Base-by-base conservation (phyloP, 1,140 invertebrate species). In the Drosophila subpulchrella region DNA sequence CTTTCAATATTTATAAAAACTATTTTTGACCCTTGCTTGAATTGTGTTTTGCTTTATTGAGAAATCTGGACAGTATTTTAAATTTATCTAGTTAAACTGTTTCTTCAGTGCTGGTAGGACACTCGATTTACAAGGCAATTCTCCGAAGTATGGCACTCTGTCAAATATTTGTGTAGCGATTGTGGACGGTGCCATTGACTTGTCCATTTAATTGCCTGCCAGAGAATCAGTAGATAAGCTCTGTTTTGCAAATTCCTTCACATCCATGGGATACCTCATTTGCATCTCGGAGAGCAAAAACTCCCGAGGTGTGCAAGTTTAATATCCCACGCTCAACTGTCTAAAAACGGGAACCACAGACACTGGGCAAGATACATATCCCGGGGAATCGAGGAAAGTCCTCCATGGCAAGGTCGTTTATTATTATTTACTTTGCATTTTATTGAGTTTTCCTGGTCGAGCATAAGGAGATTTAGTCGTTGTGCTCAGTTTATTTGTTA, bases 401-500 rank as follows among this genome's bases (percentile, higher is more conserved):
- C 66, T 46, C 59, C 36, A 38, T 48, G 76, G 55, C 81, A 88
- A 88, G 83, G 83, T 88, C 83, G 82, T 75, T 86, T 85, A 73
- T 84, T 84, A 84, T 84, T 84, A 84, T 84, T 84, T 84, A 81
- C 81, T 84, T 86, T 63, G 84, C 80, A 83, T 88, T 74, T 89
- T 80, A 88, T 88, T 88, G 84, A 83, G 80, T 83, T 80, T 65
- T 65, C 47, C 61, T 54, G 65, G 13, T 17, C 44, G 44, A 20
- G 44, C 44, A 46, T 24, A 24, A 24, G 44, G 51, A 55, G 67
- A 71, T 71, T 71, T 71, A 71, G 65, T 58, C 36, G 65, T 58
- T 75, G 47, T 56, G 32, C 54, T 44, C 75, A 53, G 60, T 82
- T 81, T 79, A 88, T 83, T 83, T 82, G 83, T 70, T 88, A 75